A percentile compares a stretch with the other conserved stretches of the same genome.
Conservation (phyloP, 23 tunicate genomes). For the Pegea sp. region DNA sequence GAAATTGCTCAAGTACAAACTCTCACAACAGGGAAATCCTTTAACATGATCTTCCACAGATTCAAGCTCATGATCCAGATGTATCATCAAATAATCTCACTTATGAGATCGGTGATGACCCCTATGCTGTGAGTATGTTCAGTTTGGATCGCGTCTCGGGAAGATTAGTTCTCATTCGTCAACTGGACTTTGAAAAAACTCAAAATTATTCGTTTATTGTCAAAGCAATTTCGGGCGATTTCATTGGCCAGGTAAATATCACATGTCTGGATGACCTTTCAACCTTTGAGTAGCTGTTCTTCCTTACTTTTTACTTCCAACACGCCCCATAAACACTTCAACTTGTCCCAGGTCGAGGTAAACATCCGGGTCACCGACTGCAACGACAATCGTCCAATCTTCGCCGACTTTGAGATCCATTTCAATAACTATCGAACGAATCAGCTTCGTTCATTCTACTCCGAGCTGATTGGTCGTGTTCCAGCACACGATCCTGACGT, state of each 20-base stretch:
- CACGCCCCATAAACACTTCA: conserved; percentile 1
- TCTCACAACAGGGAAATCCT: neutral
- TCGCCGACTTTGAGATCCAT: conserved; percentile 47
- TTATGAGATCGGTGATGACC: conserved; percentile 35
- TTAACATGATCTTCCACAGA: neutral
- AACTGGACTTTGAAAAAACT: conserved; percentile 72
- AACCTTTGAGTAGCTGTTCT: too few species aligned
- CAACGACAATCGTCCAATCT: conserved; percentile 77
- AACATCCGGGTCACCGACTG: conserved; percentile 55
- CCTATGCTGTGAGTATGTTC: conserved; percentile 18
- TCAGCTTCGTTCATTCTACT: conserved; percentile 23
- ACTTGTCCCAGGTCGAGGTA: conserved; percentile 27
- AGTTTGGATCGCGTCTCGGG: conserved; percentile 48
- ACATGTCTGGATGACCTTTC: too few species aligned
- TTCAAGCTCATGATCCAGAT: conserved; percentile 79
- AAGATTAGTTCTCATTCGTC: conserved; percentile 12
- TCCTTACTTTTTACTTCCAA: neutral
- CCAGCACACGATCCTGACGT: conserved; percentile 88
- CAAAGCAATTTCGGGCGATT: conserved; percentile 26
- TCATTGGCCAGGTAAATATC: conserved; percentile 36
- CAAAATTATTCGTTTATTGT: conserved; percentile 48
- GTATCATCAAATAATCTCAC: conserved; percentile 16
- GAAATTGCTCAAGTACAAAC: neutral
- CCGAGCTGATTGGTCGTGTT: conserved; percentile 54
- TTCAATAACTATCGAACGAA: conserved; percentile 81